phyloP scores from a whole-genome alignment of 2,113 vertebrate genomes.

The Herpailurus yagouaroundi region DNA sequence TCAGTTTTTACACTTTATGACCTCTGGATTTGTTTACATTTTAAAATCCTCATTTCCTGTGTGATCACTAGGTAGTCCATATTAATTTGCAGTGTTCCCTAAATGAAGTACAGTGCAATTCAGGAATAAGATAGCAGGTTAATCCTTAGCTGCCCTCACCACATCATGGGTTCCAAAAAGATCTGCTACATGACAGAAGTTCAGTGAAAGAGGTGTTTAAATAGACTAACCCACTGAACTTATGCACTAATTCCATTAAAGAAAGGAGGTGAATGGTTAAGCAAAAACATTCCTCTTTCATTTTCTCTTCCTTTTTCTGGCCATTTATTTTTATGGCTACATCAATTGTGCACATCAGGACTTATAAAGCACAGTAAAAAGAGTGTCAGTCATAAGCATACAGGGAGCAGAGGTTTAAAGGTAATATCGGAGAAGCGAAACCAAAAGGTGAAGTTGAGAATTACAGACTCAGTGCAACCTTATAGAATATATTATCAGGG shows the following conservation, averaged over 20 bases:
- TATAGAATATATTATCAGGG: slow-evolving; percentile 50
- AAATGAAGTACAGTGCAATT: background rate
- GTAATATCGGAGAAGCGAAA: slow-evolving; percentile 50
- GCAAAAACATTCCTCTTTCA: slow-evolving; percentile 30
- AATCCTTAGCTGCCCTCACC: background rate
- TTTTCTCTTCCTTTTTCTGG: slow-evolving; percentile 34
- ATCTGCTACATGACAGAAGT: slow-evolving; percentile 35
- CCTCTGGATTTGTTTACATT: slow-evolving; percentile 9
- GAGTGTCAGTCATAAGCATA: slow-evolving; percentile 47
- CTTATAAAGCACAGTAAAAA: background rate
- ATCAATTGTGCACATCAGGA: slow-evolving; percentile 42
- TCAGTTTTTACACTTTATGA: background rate
- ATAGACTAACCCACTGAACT: slow-evolving; percentile 11
- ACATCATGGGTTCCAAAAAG: background rate
- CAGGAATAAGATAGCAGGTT: background rate
- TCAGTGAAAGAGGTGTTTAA: background rate
- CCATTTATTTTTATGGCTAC: slow-evolving; percentile 64
- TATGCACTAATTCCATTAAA: slow-evolving; percentile 14
- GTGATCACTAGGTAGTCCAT: background rate
- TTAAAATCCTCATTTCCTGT: background rate
- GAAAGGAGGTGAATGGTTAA: background rate
- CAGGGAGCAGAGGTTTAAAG: slow-evolving; percentile 15
- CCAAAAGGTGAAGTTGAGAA: slow-evolving; percentile 55
- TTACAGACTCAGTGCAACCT: slow-evolving; percentile 47
- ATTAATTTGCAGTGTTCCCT: background rate